Evolutionary conservation across 2,113 vertebrate species (phyloP).

Genomic region (Ictidomys tridecemlineatus): DNA sequence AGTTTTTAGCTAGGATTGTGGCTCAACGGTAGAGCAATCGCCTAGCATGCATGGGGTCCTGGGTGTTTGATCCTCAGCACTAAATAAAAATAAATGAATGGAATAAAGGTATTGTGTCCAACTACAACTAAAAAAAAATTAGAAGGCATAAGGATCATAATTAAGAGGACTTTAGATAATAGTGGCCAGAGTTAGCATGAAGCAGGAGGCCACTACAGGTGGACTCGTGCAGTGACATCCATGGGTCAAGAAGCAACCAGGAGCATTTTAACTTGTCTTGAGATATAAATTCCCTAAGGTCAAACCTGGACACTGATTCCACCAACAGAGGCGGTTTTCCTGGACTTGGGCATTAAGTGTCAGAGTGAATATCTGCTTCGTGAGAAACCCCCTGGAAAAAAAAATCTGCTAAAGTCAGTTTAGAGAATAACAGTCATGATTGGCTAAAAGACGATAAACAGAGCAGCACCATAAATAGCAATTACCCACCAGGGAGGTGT

Average conservation of each 20-base stretch:
- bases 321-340: not conserved
- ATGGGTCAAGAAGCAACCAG: not conserved
- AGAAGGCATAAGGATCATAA: constrained; percentile 7
- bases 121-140: not conserved
- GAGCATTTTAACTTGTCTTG: not conserved
- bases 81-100: too few species aligned
- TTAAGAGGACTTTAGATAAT: not conserved
- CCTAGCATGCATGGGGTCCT: too few species aligned
- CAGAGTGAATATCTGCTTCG: not conserved
- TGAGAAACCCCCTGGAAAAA: constrained; percentile 65
- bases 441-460: constrained; percentile 49
- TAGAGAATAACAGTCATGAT: constrained; percentile 33
- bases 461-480: constrained; percentile 3
- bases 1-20: too few species aligned
- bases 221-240: not conserved
- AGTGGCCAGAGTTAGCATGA: not conserved
- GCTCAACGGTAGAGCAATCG: too few species aligned
- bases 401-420: constrained; percentile 61
- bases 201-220: not conserved
- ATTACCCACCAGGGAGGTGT: constrained; percentile 20
- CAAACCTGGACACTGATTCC: not conserved
- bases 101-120: too few species aligned
- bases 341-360: not conserved
- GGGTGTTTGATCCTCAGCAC: too few species aligned
- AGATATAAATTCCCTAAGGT: not conserved